Base-by-base conservation (phyloP, 2,113 vertebrate species). In the Eonycteris spelaea region DNA sequence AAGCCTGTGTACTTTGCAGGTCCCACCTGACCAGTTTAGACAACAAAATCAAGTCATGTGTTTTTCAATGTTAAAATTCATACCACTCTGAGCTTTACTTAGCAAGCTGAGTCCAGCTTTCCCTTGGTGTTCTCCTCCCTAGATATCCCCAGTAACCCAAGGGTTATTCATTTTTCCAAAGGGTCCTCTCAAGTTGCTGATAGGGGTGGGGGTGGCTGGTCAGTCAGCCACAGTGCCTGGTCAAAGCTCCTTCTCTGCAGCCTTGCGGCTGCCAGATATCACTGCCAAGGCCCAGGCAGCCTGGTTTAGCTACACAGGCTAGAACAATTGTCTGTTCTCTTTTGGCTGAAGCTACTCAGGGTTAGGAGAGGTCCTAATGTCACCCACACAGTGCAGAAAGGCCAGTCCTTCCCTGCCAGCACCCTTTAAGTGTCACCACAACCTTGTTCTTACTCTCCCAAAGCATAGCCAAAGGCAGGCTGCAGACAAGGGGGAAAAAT, bases 391-490 rank as follows among this genome's bases (percentile, higher is more conserved):
- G 45, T 77, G 70, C 48, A 57, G 85, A 91, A 88, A 63, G 70
- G 53, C 71, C 73, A 95, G 38, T 84, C 68, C 26, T 73, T 4
- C 38, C 45, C 94, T 97, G 94, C 90, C 92, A 93, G 80, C 51
- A 89, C 9, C 26, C 57, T 91, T 19, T 63, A 93, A 95, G 73
- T 53, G 28, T 51, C 40, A 86, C 91, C 45, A 88, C 26, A 95
- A 61, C 21, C 43, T 89, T 90, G 55, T 6, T 93, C 61, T 91
- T 75, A 77, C 21, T 82, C 51, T 90, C 63, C 43, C 40, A 68
- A 89, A 96, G 55, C 92, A 94, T 18, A 90, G 86, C 43, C 63
- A 86, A 94, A 26, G n/a, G n/a, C 83, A 97, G 43, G 63, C 45
- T 93, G 74, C 22, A 95, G 86, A 96, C 90, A 79, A 45, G 91